Percentiles rank a stretch among this genome's conserved stretches.
These are phyloP conservation scores for Tonatia bakeri DNA, from an alignment of 2,113 vertebrate genomes.

Conservation along the genomic window DNA sequence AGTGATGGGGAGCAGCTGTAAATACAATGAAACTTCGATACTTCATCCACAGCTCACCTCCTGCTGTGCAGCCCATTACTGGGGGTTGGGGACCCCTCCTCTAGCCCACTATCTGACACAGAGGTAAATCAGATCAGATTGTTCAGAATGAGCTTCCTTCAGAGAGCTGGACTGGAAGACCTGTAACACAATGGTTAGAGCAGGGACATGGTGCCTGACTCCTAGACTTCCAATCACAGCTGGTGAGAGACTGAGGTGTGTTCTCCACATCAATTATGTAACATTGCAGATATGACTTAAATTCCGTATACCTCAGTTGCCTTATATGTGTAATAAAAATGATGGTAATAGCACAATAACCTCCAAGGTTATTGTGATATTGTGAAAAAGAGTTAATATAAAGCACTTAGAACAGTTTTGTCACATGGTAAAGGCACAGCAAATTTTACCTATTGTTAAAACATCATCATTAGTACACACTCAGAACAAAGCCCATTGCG, in stretches of 20 bases:
- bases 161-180: not conserved
- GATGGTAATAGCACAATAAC: not conserved
- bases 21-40: too few species aligned
- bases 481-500: not conserved
- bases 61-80: too few species aligned
- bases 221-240: not conserved
- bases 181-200: not conserved
- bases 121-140: not conserved
- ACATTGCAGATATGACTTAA: not conserved
- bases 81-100: too few species aligned
- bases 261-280: not conserved
- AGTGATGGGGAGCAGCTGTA: too few species aligned
- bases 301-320: not conserved
- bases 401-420: not conserved
- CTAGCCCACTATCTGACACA: not conserved
- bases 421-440: not conserved
- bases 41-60: too few species aligned
- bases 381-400: not conserved
- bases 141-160: not conserved
- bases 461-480: not conserved
- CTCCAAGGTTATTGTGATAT: not conserved
- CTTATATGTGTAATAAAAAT: not conserved
- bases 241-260: not conserved
- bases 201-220: rapidly evolving
- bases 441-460: not conserved